phyloP scores from a whole-genome alignment of 2,888 invertebrate species.

The Dolomedes plantarius region DNA sequence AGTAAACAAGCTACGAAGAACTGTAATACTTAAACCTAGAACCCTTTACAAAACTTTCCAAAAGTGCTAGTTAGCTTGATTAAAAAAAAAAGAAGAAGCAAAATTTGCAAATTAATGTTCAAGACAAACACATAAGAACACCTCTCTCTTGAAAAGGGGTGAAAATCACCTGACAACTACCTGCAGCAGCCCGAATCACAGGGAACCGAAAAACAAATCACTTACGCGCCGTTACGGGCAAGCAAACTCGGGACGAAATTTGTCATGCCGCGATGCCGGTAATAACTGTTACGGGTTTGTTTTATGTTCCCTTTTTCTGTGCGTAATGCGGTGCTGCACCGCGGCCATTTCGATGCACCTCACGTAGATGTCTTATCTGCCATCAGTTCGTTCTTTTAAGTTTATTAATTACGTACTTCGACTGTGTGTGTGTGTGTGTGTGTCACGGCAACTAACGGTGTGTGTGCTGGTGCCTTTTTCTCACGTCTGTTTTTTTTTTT shows the following conservation, averaged over 20 bases:
- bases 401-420: constrained; percentile 15
- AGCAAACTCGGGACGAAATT: not conserved
- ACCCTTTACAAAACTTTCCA: no score
- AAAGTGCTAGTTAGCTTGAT: no score
- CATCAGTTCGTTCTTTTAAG: not conserved
- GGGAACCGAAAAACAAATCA: not conserved
- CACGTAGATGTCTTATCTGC: constrained; percentile 10
- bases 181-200: no score
- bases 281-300: not conserved
- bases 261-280: not conserved
- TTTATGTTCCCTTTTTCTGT: not conserved
- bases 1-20: no score
- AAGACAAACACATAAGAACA: no score
- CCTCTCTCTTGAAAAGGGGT: no score
- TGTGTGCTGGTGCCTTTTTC: not conserved
- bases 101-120: no score
- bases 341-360: not conserved
- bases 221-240: not conserved
- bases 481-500: not conserved
- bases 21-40: no score
- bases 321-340: not conserved
- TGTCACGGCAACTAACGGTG: not conserved
- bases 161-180: no score
- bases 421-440: not conserved
- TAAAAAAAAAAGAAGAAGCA: no score